phyloP scores from a whole-genome alignment of 2,113 vertebrate species.

The Felis catus region F.catus_Fca126_mat1.0 CM031412.1:66992001-66992500 shows the following conservation, averaged over 20 bases:
- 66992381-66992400: background rate
- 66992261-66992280: background rate
- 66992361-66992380: background rate
- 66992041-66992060: background rate
- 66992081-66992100: background rate
- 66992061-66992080: background rate
- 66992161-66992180: background rate
- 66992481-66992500: background rate
- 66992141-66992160: background rate
- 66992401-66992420: background rate
- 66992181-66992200: background rate
- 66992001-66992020: background rate
- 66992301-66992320: accelerated
- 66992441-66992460: background rate
- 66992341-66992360: background rate
- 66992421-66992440: background rate
- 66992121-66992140: background rate
- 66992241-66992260: background rate
- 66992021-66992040: background rate
- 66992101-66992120: background rate
- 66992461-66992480: background rate
- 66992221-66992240: background rate
- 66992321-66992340: background rate
- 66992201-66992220: background rate
- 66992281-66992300: background rate